Evolutionary conservation across 2,113 vertebrate genomes (phyloP), one percentile per base, ranked within the genome.

Genomic region (Vanacampus margaritifer): DNA sequence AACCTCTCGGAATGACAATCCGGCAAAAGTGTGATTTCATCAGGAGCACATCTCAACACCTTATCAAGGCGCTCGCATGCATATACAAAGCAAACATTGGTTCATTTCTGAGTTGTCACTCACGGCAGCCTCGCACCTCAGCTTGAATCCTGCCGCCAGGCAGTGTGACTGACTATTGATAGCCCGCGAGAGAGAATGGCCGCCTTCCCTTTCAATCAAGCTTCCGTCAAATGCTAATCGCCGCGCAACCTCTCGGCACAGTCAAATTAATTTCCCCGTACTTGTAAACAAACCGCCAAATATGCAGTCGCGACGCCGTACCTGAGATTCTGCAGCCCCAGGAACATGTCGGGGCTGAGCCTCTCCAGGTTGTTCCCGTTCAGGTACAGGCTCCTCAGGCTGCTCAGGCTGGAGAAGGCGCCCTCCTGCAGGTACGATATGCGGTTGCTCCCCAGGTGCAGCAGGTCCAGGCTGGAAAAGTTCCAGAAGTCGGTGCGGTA

Each of bases 401-500:
- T 96, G 0, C 93, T 93, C 74, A 99, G 90, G 84, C 95, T 97
- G 86, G 94, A 93, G 86, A 99, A 99, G 23, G 97, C 95, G 17
- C 96, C 96, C 1, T 99, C 96, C 84, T 99, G 95, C 54, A 99
- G 93, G 2, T 95, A 95, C n/a, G 95, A 96, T 87, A 99, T 98
- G 4, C 95, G 92, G 72, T 99, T 99, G 92, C 95, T 97, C 39
- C 97, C 97, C 66, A 99, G 90, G 83, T 99, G 97, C 67, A 99
- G 91, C 83, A 98, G 93, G 88, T 98, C 96, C 61, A 99, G 90
- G 76, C 96, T 97, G 73, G 95, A 96, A 89, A 99, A 98, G 89
- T 99, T 98, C 95, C 96, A 96, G 87, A 99, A 98, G 91, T 99
- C 97, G 0, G 94, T 93, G 65, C 93, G 94, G 82, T 98, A 97